phyloP scores from a whole-genome alignment of 2,113 vertebrate species.

The Budorcas taxicolor region DNA sequence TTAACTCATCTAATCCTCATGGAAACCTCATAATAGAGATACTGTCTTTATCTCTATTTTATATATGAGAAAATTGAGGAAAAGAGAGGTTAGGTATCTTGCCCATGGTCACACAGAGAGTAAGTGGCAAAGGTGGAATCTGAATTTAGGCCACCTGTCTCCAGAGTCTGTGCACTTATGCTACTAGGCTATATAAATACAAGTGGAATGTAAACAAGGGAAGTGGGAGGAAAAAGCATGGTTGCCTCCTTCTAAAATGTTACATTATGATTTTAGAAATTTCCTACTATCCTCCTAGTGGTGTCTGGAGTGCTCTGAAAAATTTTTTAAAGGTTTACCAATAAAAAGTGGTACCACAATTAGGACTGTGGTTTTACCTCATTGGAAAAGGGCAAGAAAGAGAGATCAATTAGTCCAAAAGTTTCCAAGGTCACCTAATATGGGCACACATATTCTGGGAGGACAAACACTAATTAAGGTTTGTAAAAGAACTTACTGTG shows the following conservation, averaged over 20 bases:
- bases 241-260: background rate
- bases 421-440: background rate
- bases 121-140: background rate
- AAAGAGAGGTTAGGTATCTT: background rate
- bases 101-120: background rate
- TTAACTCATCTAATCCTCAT: background rate
- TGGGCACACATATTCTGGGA: background rate
- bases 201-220: background rate
- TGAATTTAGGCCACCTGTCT: background rate
- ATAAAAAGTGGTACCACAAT: background rate
- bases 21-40: background rate
- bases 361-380: background rate
- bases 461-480: background rate
- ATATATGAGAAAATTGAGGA: background rate
- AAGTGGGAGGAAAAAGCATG: background rate
- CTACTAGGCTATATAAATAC: background rate
- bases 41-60: background rate
- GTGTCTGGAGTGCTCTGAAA: background rate
- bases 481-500: background rate
- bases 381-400: background rate
- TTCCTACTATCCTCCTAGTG: background rate
- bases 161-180: background rate
- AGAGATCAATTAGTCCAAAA: background rate
- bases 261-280: conserved; percentile 12
- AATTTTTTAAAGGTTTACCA: background rate